Evolutionary conservation across 2,113 vertebrate species (phyloP), one percentile per base, ranked within the genome.

Genomic region (Ophthalmolycus amberensis): DNA sequence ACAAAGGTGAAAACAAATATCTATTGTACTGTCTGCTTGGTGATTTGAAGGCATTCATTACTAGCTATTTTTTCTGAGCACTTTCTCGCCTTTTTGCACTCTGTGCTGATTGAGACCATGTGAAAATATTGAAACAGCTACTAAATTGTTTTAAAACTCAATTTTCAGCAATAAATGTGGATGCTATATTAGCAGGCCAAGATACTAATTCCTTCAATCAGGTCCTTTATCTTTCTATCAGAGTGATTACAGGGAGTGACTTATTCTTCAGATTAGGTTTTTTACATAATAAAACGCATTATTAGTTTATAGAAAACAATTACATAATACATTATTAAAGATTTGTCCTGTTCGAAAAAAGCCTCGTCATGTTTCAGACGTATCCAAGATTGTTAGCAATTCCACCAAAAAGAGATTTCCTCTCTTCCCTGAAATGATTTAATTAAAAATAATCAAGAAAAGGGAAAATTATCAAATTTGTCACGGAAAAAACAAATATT

Each of bases 41-140:
- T 64, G 54, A 56, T 37, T 46, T 44, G 18, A 77, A 67, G 37
- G n/a, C 32, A 42, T 75, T 69, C 12, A 56, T 67, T 46, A 25
- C 1, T 29, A 9, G n/a, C 4, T 66, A 16, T 44, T 16, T 44
- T 40, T 37, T 18, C 29, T 32, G 7, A 20, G 14, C 59, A 60
- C 32, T 37, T 62, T 62, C 9, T 37, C 7, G 0, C 4, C 32
- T 63, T 14, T 65, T 42, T 42, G 37, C 16, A 25, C 9, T 25
- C 25, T 27, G 22, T 25, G 15, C 16, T 9, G 62, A n/a, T n/a
- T 4, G 37, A 8, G 12, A 42, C 11, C 63, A 15, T 25, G 63
- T 42, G 20, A 42, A 10, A 62, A 9, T 16, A 34, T 60, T 60
- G 15, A 60, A 20, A n/a, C 20, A 63, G 37, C 37, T 34, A 40